phyloP scores from a whole-genome alignment of 2,888 invertebrate genomes.

The Rapana venosa region DNA sequence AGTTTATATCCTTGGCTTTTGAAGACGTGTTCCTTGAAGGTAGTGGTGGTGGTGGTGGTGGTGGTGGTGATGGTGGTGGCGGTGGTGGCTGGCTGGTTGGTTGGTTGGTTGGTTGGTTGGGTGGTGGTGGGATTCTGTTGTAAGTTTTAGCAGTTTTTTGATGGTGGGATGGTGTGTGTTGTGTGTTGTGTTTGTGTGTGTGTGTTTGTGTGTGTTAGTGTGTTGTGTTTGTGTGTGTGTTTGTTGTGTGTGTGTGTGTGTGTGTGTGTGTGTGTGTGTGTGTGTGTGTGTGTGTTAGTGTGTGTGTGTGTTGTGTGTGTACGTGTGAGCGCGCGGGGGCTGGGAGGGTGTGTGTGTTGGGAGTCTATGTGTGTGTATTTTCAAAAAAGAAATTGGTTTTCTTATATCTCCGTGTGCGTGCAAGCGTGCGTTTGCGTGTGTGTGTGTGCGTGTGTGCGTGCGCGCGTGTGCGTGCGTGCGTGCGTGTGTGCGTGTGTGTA shows the following conservation, averaged over 20 bases:
- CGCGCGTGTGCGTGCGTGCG: not conserved
- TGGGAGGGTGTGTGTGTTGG: not conserved
- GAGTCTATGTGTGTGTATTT: not conserved
- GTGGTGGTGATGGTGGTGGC: not conserved
- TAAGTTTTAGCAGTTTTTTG: not conserved
- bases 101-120: too few relatives aligned
- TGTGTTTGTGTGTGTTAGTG: not conserved
- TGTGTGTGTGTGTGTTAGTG: too few relatives aligned
- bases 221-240: not conserved
- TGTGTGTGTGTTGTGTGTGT: conserved; percentile 4
- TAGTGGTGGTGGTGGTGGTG: too few relatives aligned
- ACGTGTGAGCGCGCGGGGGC: not conserved
- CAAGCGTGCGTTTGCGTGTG: not conserved
- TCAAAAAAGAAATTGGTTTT: not conserved
- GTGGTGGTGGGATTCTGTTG: too few relatives aligned
- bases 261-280: not conserved
- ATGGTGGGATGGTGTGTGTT: not conserved
- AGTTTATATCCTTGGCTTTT: too few relatives aligned
- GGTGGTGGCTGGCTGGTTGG: not conserved
- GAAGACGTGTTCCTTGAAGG: too few relatives aligned
- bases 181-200: not conserved
- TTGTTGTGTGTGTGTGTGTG: not conserved
- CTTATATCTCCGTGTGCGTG: not conserved
- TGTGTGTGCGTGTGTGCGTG: conserved; percentile 8
- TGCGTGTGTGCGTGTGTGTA: not conserved